A percentile compares a stretch with the other conserved stretches of the same genome.
Conservation (phyloP, 2,113 vertebrate species). For the Oreamnos americanus region DNA sequence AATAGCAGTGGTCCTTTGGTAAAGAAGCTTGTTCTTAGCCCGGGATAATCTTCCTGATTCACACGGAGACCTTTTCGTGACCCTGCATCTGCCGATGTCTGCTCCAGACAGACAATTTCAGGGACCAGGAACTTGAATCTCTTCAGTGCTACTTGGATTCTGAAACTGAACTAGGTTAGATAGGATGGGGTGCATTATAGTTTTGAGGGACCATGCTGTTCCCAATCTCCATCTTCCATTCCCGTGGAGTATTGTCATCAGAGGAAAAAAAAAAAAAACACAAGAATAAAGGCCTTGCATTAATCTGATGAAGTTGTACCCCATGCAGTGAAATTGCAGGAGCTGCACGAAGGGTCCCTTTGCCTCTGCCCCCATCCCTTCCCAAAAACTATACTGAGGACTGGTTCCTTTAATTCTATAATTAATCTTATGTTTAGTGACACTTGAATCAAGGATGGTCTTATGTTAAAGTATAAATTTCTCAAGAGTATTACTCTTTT, state of each 20-base stretch:
- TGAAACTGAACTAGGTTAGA: neutral
- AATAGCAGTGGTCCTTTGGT: neutral
- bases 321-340: neutral
- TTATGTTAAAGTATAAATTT: slow-evolving; percentile 15
- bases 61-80: neutral
- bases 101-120: neutral
- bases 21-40: neutral
- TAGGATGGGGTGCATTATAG: neutral
- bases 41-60: neutral
- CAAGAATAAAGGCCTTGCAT: neutral
- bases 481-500: neutral
- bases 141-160: neutral
- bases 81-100: neutral
- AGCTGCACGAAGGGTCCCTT: neutral
- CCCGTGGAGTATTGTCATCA: neutral
- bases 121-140: neutral
- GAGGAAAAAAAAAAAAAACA: neutral
- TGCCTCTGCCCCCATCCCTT: neutral
- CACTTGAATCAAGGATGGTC: neutral
- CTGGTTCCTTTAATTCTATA: neutral
- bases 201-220: neutral
- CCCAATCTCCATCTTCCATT: neutral
- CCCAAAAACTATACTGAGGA: neutral
- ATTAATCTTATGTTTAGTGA: neutral
- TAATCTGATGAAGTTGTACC: neutral